Conservation (phyloP, 2,888 invertebrate species). For the Eledona agricola region DNA sequence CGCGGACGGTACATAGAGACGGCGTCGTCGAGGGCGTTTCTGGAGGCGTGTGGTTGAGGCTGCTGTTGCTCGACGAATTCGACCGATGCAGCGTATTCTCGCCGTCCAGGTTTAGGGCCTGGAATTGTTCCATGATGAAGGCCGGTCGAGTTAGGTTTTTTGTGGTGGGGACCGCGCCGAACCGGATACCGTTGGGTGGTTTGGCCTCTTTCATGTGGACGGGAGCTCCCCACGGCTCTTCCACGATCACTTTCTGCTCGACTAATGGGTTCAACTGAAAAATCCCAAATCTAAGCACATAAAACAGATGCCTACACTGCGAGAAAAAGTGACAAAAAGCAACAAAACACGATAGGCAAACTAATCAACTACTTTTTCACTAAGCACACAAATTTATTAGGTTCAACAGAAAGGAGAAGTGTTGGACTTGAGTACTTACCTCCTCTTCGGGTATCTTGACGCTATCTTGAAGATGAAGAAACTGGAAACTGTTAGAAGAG, state of each 20-base stretch:
- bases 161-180: conserved; percentile 38
- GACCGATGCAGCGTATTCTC: conserved; percentile 65
- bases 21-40: conserved; percentile 67
- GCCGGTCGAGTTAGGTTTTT: conserved; percentile 55
- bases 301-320: no score
- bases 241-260: conserved; percentile 44
- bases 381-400: not conserved
- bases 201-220: conserved; percentile 25
- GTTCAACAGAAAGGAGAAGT: not conserved
- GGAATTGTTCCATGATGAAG: conserved; percentile 61
- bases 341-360: no score
- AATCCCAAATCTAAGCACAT: not conserved
- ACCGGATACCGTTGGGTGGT: conserved; percentile 55
- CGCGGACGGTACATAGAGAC: conserved; percentile 1
- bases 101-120: conserved; percentile 61
- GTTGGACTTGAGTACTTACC: conserved; percentile 38
- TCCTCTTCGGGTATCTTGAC: conserved; percentile 52
- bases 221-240: conserved; percentile 42
- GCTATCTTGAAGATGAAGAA: conserved; percentile 42
- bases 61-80: conserved; percentile 66
- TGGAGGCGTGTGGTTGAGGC: conserved; percentile 66
- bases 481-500: conserved; percentile 55
- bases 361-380: not conserved
- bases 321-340: no score
- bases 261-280: conserved; percentile 32